Evolutionary conservation across 2,113 vertebrate genomes (phyloP).

Genomic region (Ceyx margarethae): DNA sequence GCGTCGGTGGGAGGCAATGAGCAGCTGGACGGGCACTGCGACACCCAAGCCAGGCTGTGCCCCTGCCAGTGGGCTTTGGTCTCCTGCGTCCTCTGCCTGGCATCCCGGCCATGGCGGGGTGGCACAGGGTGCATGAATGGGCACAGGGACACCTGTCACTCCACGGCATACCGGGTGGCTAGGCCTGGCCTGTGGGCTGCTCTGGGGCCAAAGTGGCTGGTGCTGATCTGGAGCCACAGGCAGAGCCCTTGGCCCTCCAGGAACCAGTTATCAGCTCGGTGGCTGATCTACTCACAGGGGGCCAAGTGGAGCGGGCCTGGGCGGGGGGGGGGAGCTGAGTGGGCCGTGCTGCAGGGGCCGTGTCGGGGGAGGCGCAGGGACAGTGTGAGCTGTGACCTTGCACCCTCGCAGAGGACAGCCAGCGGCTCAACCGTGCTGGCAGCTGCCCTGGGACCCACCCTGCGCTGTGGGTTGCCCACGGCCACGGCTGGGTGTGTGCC

Average conservation of each 20-base stretch:
- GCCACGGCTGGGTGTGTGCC: fast-evolving
- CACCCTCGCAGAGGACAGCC: not conserved
- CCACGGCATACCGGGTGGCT: fast-evolving
- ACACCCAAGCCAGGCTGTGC: not conserved
- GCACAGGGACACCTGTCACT: not conserved
- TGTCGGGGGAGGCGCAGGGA: not conserved
- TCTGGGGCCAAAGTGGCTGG: fast-evolving
- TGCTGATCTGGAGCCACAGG: not conserved
- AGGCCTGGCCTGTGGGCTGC: not conserved
- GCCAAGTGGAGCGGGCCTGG: not conserved
- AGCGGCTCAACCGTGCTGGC: not conserved
- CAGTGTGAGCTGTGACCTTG: slow-evolving; percentile 23
- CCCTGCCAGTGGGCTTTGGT: not conserved
- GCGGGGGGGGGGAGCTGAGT: not conserved
- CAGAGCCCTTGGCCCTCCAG: not conserved
- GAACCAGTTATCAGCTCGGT: not conserved
- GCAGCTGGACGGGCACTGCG: not conserved
- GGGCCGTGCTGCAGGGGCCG: fast-evolving
- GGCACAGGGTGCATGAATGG: too few relatives aligned
- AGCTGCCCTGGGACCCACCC: not conserved
- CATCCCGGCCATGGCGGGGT: fast-evolving
- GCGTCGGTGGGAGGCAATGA: slow-evolving; percentile 9
- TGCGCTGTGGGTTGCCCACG: fast-evolving
- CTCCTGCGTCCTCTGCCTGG: not conserved
- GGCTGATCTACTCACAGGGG: not conserved